phyloP scores from a whole-genome alignment of 2,797 vertebrate species.

The Sarcoramphus papa region DNA sequence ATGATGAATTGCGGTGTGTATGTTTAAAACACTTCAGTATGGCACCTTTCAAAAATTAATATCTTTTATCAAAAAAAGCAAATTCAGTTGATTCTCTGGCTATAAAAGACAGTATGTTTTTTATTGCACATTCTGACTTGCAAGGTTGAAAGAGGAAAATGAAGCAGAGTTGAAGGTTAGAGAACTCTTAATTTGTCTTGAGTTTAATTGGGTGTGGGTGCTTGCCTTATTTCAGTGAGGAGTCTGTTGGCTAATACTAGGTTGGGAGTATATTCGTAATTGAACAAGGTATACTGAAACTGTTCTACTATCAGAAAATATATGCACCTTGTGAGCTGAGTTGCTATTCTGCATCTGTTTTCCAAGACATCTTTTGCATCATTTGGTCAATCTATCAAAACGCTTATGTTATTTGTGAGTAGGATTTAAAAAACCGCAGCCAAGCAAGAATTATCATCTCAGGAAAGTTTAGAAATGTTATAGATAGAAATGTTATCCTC shows the following conservation, averaged over 20 bases:
- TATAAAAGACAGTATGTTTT: neutral
- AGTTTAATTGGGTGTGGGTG: neutral
- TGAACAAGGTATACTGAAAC: neutral
- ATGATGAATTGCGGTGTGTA: neutral
- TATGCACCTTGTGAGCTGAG: neutral
- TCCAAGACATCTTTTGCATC: neutral
- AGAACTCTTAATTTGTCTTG: neutral
- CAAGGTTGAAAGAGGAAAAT: neutral
- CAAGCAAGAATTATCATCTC: neutral
- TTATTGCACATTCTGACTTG: neutral
- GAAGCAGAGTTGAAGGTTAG: neutral
- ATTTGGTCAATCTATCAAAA: neutral
- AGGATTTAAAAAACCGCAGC: neutral
- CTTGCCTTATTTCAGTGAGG: neutral
- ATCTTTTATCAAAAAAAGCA: neutral
- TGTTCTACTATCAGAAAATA: neutral
- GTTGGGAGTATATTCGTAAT: neutral
- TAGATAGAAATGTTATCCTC: too few relatives aligned
- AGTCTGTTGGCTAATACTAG: neutral
- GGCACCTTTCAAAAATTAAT: neutral
- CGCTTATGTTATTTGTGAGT: neutral
- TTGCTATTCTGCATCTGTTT: neutral
- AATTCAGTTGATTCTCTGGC: neutral
- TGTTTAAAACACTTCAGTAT: neutral
- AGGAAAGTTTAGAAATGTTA: neutral